Evolutionary conservation across 2,113 vertebrate species (phyloP).

Genomic region (Talpa occidentalis): DNA sequence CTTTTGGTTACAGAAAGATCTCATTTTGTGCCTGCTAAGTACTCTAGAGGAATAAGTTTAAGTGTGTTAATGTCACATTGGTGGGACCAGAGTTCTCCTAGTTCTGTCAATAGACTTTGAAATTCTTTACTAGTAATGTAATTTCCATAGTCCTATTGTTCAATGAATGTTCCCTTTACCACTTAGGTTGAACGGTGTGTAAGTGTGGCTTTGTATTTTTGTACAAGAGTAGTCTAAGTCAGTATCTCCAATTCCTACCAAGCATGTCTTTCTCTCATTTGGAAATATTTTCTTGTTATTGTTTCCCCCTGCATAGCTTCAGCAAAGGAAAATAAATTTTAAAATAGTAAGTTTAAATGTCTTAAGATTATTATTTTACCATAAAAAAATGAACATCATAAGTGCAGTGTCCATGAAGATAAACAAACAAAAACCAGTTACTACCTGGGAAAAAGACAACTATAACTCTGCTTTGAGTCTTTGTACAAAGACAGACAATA

Average conservation of each 20-base stretch:
- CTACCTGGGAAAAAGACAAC: neutral
- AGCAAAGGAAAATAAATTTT: neutral
- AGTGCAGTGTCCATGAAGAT: neutral
- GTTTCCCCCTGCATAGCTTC: neutral
- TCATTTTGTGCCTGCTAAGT: slow-evolving; percentile 24
- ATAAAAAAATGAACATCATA: neutral
- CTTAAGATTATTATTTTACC: neutral
- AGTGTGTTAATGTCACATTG: neutral
- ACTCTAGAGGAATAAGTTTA: slow-evolving; percentile 1
- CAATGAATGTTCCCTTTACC: neutral
- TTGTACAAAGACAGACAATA: neutral
- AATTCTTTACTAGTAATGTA: neutral
- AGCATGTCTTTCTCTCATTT: neutral
- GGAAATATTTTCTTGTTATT: neutral
- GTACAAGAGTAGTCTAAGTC: neutral
- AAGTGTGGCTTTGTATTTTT: neutral
- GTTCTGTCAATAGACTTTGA: neutral
- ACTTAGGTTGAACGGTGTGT: neutral
- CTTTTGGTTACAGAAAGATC: neutral
- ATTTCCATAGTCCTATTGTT: neutral
- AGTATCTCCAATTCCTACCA: neutral
- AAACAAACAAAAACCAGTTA: neutral
- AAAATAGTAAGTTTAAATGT: slow-evolving; percentile 25
- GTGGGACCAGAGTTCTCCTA: neutral
- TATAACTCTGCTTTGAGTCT: neutral